These are phyloP conservation scores for Saguinus imperator DNA, from an alignment of 2,113 vertebrate genomes.

Conservation along the genomic window DNA sequence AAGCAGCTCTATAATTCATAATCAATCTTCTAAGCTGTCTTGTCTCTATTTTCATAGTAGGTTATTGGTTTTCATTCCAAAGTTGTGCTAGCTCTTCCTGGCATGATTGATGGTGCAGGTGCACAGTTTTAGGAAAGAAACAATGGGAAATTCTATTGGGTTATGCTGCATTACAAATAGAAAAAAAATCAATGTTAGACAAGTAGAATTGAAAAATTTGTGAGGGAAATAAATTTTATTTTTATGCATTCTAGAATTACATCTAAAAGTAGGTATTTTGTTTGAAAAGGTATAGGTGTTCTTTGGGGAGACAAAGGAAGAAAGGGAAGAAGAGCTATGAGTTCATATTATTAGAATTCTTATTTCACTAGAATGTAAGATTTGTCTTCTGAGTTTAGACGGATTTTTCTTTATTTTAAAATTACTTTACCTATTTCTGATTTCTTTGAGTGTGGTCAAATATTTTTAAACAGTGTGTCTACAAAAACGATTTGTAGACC, in stretches of 20 bases:
- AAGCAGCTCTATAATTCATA: constrained; percentile 57
- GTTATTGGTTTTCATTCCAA: constrained; percentile 35
- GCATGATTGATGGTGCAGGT: constrained; percentile 16
- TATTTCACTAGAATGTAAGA: not conserved
- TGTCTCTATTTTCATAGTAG: constrained; percentile 40
- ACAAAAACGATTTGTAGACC: not conserved
- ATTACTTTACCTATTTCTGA: not conserved
- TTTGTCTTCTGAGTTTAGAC: not conserved
- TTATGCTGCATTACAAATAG: constrained; percentile 23
- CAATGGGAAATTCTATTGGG: not conserved
- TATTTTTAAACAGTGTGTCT: not conserved
- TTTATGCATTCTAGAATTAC: constrained; percentile 42
- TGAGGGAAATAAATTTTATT: constrained; percentile 52
- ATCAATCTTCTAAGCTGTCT: constrained; percentile 62
- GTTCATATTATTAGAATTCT: not conserved
- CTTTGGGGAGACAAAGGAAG: not conserved
- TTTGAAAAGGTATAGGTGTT: not conserved
- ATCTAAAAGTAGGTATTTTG: constrained; percentile 3
- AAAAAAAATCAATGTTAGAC: not conserved
- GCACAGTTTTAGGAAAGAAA: constrained; percentile 55
- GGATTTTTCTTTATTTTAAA: constrained; percentile 19
- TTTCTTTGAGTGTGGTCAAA: not conserved
- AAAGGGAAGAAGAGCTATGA: not conserved
- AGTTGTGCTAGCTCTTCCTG: constrained; percentile 5
- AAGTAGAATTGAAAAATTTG: constrained; percentile 41